Conservation (phyloP, 1,140 invertebrate genomes). For the Bombus superbus region DNA sequence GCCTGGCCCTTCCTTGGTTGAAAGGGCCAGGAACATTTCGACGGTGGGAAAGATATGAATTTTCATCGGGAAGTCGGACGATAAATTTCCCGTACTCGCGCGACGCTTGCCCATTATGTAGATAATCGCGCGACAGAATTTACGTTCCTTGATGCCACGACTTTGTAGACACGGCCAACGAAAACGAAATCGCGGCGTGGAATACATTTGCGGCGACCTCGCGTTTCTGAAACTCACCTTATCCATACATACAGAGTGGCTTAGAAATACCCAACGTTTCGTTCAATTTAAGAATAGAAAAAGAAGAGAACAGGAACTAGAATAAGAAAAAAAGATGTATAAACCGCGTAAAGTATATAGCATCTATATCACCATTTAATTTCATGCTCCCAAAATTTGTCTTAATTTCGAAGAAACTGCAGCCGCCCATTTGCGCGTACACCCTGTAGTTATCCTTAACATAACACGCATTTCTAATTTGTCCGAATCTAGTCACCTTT, state of each 20-base stretch:
- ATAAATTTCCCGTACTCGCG: slow-evolving; percentile 33
- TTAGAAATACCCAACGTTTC: too few relatives aligned
- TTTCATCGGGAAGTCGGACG: slow-evolving; percentile 49
- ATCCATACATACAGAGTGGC: too few relatives aligned
- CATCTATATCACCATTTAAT: neutral
- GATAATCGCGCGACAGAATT: slow-evolving; percentile 49
- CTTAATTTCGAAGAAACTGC: neutral
- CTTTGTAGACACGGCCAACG: slow-evolving; percentile 22
- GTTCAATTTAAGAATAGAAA: neutral
- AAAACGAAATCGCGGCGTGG: slow-evolving; percentile 32
- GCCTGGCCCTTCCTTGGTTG: neutral
- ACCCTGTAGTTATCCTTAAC: neutral
- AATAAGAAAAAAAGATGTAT: neutral
- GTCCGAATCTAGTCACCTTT: neutral
- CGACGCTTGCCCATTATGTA: slow-evolving; percentile 43
- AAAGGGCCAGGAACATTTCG: slow-evolving; percentile 1
- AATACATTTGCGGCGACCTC: slow-evolving; percentile 16
- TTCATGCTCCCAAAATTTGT: neutral
- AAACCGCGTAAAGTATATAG: neutral
- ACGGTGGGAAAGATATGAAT: slow-evolving; percentile 25
- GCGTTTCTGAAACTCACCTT: slow-evolving; percentile 20
- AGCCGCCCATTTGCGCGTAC: neutral
- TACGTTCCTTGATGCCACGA: slow-evolving; percentile 39
- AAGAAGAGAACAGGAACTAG: too few relatives aligned
- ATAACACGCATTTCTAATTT: neutral